A percentile compares a stretch with the other conserved stretches of the same genome.
Evolutionary conservation across 1,140 invertebrate species (phyloP).

Genomic region (Hirudo medicinalis): DNA sequence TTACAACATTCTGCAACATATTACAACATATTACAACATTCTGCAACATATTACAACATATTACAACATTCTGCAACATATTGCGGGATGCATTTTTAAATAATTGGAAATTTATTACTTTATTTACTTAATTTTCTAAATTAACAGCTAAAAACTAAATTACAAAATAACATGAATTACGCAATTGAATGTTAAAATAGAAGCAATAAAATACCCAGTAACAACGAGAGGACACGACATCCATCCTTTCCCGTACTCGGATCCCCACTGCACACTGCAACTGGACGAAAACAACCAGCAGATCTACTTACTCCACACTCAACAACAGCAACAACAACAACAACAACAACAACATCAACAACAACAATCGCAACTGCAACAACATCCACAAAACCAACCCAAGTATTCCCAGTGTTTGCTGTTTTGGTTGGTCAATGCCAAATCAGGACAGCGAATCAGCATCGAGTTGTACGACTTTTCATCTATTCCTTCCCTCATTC

Average conservation of each 20-base stretch:
- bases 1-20: too few relatives aligned
- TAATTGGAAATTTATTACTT: background rate
- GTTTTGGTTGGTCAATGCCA: background rate
- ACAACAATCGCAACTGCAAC: background rate
- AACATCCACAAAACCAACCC: background rate
- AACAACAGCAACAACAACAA: background rate
- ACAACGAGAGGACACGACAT: background rate
- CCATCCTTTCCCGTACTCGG: background rate
- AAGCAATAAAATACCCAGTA: background rate
- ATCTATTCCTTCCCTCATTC: background rate
- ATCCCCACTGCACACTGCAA: background rate
- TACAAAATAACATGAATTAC: slow-evolving; percentile 2
- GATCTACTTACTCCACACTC: background rate
- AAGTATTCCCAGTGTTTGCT: background rate
- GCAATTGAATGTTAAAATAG: background rate
- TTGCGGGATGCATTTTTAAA: background rate
- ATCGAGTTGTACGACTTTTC: slow-evolving; percentile 12
- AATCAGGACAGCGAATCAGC: slow-evolving; percentile 10
- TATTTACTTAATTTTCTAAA: background rate
- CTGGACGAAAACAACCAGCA: background rate
- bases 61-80: too few relatives aligned
- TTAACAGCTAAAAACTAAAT: background rate
- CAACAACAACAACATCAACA: slow-evolving; percentile 2
- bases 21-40: too few relatives aligned
- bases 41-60: too few relatives aligned